Percentiles rank a stretch among this genome's conserved stretches.
Evolutionary conservation across 1,140 invertebrate species (phyloP).

Genomic region (Caenorhabditis brenneri): DNA sequence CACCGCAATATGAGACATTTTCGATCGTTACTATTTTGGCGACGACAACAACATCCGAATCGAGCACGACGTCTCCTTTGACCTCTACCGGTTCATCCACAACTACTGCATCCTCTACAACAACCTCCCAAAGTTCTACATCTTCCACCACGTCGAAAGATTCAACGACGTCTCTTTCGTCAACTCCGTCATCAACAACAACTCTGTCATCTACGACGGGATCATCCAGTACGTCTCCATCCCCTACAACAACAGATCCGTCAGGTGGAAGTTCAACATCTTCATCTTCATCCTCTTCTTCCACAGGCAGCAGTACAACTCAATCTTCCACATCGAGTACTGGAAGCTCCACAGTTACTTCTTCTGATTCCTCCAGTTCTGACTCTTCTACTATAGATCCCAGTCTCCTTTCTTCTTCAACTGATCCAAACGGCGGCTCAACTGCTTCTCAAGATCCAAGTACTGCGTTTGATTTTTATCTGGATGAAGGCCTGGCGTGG

Average conservation of each 20-base stretch:
- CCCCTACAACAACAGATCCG: background rate
- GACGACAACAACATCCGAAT: background rate
- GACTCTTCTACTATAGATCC: background rate
- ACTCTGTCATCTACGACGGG: background rate
- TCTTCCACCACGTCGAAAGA: background rate
- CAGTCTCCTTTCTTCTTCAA: background rate
- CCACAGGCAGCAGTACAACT: background rate
- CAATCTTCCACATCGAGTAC: background rate
- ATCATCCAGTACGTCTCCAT: background rate
- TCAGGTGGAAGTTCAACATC: background rate
- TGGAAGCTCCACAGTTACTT: no score
- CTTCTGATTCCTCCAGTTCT: background rate
- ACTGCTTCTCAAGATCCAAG: background rate
- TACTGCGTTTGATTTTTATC: background rate
- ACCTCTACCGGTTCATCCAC: background rate
- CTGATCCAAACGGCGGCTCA: background rate
- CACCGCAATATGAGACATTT: no score
- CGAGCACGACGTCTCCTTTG: background rate
- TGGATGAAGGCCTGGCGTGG: background rate
- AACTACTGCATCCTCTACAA: background rate
- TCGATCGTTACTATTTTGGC: no score
- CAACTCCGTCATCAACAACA: background rate
- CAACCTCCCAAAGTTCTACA: background rate
- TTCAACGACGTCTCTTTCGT: background rate
- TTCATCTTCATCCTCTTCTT: no score